A percentile compares a stretch with the other conserved stretches of the same genome.
Evolutionary conservation across 2,113 vertebrate genomes (phyloP).

Genomic region (Dissostichus mawsoni): DNA sequence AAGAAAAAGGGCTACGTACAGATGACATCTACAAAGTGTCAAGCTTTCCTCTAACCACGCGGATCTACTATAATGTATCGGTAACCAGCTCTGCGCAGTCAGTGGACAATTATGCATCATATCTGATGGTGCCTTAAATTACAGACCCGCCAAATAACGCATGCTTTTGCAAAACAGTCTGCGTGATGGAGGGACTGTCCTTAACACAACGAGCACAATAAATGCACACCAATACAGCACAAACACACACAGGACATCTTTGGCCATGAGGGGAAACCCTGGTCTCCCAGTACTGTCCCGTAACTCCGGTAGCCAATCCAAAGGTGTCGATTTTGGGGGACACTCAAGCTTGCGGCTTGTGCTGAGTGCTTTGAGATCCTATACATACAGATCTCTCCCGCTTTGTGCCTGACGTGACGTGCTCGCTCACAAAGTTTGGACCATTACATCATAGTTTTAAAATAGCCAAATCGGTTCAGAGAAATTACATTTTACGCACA

Average conservation of each 20-base stretch:
- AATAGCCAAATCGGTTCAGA: conserved; percentile 76
- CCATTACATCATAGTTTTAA: conserved; percentile 85
- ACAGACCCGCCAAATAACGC: conserved; percentile 18
- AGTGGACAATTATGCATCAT: conserved; percentile 24
- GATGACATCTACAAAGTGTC: conserved; percentile 16
- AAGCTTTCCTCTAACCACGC: conserved; percentile 10
- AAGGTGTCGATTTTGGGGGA: conserved; percentile 62
- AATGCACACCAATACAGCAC: conserved; percentile 23
- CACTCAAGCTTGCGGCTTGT: conserved; percentile 50
- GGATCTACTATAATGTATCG: conserved; percentile 7
- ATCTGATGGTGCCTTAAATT: conserved; percentile 41
- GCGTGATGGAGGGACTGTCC: conserved; percentile 25
- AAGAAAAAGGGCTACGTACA: conserved; percentile 35
- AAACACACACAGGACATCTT: conserved; percentile 38
- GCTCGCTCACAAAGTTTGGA: conserved; percentile 78
- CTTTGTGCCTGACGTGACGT: conserved; percentile 70
- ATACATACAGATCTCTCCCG: conserved; percentile 45
- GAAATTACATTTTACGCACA: conserved; percentile 80
- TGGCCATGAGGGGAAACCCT: conserved; percentile 65
- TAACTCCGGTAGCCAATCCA: conserved; percentile 74
- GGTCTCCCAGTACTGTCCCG: conserved; percentile 51
- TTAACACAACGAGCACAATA: background rate
- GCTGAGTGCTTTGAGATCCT: conserved; percentile 55
- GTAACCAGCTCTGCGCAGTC: conserved; percentile 28
- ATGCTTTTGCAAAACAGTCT: conserved; percentile 16